Evolutionary conservation across 2,113 vertebrate species (phyloP).

Genomic region (Fregata magnificens): DNA sequence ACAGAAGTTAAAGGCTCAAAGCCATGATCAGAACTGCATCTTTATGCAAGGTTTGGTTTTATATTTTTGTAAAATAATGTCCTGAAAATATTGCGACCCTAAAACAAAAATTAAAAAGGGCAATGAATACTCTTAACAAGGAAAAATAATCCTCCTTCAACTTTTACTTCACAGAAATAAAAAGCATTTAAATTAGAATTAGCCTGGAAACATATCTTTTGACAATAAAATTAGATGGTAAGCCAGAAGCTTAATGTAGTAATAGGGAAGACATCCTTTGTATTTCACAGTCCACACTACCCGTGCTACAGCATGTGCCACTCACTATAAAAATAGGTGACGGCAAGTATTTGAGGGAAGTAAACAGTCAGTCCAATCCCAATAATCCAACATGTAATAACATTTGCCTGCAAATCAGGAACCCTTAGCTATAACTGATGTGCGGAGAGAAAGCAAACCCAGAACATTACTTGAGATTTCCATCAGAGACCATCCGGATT

Average conservation of each 20-base stretch:
- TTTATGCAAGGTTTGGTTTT: not conserved
- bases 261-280: not conserved
- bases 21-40: not conserved
- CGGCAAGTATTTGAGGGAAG: not conserved
- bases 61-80: not conserved
- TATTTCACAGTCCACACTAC: not conserved
- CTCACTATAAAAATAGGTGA: not conserved
- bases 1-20: not conserved
- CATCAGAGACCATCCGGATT: not conserved
- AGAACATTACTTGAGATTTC: not conserved
- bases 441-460: not conserved
- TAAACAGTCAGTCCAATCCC: not conserved
- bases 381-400: not conserved
- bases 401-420: not conserved
- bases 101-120: not conserved
- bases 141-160: not conserved
- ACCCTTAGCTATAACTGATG: not conserved
- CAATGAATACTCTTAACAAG: not conserved
- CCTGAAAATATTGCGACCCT: not conserved
- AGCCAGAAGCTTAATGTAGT: not conserved
- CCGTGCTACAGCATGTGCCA: not conserved
- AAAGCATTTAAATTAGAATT: not conserved
- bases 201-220: not conserved
- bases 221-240: not conserved
- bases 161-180: not conserved